Conservation (phyloP, 1,140 invertebrate species). For the Zaprionus ornatus region DNA sequence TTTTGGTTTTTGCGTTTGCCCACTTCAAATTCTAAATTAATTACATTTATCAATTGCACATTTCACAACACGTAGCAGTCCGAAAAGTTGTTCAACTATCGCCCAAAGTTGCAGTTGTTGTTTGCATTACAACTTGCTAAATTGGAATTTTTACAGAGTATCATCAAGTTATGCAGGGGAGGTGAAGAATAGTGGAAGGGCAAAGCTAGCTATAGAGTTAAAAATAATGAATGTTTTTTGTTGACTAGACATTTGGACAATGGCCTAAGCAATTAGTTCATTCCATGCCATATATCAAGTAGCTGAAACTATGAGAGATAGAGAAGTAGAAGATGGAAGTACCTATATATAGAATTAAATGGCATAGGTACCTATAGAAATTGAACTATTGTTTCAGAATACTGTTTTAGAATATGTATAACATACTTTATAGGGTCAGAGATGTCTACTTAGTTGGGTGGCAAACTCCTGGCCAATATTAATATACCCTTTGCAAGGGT, state of each 20-base stretch:
- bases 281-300: neutral
- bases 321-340: no score
- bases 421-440: no score
- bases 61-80: neutral
- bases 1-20: neutral
- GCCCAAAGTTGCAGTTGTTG: neutral
- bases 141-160: neutral
- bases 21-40: constrained; percentile 43
- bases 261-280: neutral
- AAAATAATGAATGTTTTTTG: neutral
- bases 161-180: neutral
- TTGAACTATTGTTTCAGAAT: no score
- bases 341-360: no score
- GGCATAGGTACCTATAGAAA: no score
- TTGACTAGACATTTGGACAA: neutral
- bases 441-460: no score
- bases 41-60: constrained; percentile 39
- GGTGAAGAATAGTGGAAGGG: no score
- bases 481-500: no score
- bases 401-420: no score
- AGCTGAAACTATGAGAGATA: neutral
- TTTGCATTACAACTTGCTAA: neutral
- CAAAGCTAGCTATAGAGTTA: neutral
- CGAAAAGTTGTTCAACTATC: neutral
- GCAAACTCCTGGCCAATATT: no score